Conservation (phyloP, 2,888 invertebrate genomes). For the Copidosoma aretas region DNA sequence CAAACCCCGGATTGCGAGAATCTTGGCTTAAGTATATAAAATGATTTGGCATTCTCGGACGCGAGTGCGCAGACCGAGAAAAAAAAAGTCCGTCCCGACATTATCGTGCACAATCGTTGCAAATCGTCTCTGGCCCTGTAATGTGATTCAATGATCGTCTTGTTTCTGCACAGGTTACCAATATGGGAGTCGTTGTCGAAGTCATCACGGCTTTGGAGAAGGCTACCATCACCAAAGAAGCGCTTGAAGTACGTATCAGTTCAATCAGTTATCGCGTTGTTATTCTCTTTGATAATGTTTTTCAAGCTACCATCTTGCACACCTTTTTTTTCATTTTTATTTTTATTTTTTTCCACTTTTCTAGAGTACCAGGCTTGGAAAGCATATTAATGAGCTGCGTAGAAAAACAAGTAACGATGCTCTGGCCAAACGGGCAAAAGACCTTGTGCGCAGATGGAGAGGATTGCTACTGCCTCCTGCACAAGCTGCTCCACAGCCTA, state of each 20-base stretch:
- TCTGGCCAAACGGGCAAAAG: slow-evolving; percentile 88
- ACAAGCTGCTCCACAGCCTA: slow-evolving; percentile 55
- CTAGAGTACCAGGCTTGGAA: slow-evolving; percentile 92
- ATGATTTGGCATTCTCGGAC: no score
- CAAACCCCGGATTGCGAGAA: no score
- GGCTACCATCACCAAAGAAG: slow-evolving; percentile 88
- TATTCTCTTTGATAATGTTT: no score
- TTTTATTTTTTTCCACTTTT: no score
- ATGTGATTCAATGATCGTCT: neutral
- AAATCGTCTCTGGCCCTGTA: neutral
- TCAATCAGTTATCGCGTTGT: no score
- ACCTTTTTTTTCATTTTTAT: no score
- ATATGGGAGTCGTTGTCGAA: slow-evolving; percentile 92
- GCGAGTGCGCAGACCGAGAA: neutral
- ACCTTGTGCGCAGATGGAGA: slow-evolving; percentile 91
- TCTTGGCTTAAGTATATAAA: no score
- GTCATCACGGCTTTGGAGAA: slow-evolving; percentile 92
- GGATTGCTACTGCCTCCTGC: slow-evolving; percentile 76
- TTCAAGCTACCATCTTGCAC: no score
- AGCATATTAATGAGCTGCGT: slow-evolving; percentile 90
- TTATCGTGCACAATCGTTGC: neutral
- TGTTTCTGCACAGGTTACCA: slow-evolving; percentile 76
- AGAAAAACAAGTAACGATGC: slow-evolving; percentile 83
- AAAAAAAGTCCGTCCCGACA: neutral
- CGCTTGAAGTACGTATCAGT: slow-evolving; percentile 76